Evolutionary conservation across 1,140 invertebrate species (phyloP), one percentile per base, ranked within the genome.

Genomic region (Heliothis subflexa): DNA sequence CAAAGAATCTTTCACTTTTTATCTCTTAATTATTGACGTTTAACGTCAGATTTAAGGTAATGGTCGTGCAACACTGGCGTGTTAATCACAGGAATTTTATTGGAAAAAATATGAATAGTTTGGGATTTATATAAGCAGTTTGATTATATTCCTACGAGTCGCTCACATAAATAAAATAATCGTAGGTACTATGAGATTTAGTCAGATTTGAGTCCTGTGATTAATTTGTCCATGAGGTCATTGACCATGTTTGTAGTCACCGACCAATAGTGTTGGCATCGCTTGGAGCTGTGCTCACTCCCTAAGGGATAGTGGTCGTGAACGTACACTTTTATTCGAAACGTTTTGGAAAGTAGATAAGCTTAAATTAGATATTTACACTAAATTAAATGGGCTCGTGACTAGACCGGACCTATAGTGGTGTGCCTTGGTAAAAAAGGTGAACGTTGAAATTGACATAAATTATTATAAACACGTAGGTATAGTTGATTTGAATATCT

Each of bases 321-420:
- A 68, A 68, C 47, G 64, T 68, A 52, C 11, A 68, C 64, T 25
- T 25, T n/a, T 28, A 25, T 50, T 68, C 25, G 13, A 70, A 28
- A 49, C n/a, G 12, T n/a, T 55, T 55, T 16, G 50, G 28, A 71
- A 33, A 71, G 14, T 71, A 71, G 50, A 28, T 71, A 71, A 71
- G 68, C 50, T 71, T 71, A 59, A 73, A 59, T 73, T 59, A 73
- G 54, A 71, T 71, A 52, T 54, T 70, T 70, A 70, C 59, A 55
- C 54, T 11, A 57, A 64, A 64, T 45, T 64, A 11, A 61, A 57
- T 21, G 54, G 71, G 55, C 71, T 73, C 55, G 71, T 47, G 28
- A 57, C 9, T 55, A 57, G 71, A 59, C 54, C 55, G 21, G 68
- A 54, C 18, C 64, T 73, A 72, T 40, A 73, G 71, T 45, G 71